phyloP scores from a whole-genome alignment of 1,140 invertebrate genomes.

The Megathymus violae region DNA sequence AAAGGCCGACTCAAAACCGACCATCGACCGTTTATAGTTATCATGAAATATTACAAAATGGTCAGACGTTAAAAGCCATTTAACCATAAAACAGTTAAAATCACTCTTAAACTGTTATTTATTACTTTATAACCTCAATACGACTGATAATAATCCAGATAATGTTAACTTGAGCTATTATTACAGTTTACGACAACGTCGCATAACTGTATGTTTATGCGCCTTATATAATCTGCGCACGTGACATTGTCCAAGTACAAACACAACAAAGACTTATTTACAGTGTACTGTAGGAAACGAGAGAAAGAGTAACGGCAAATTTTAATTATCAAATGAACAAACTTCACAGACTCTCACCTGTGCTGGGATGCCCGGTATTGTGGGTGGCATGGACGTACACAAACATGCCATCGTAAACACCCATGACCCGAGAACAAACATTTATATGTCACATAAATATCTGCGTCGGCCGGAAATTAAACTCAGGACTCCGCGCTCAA shows the following conservation, averaged over 20 bases:
- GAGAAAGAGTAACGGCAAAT: no score
- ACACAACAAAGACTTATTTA: no score
- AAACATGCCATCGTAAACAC: no score
- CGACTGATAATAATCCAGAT: slow-evolving; percentile 23
- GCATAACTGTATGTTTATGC: slow-evolving; percentile 9
- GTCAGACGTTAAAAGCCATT: slow-evolving; percentile 13
- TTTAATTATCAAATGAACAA: no score
- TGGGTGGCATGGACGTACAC: no score
- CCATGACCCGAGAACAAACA: no score
- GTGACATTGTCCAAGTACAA: not conserved
- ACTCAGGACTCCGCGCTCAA: no score
- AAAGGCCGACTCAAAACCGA: not conserved
- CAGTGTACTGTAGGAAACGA: no score
- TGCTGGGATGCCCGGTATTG: no score
- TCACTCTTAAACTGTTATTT: slow-evolving; percentile 28
- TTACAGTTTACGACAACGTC: slow-evolving; percentile 19
- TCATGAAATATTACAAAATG: slow-evolving; percentile 16
- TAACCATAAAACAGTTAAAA: slow-evolving; percentile 32
- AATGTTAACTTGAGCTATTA: slow-evolving; percentile 20
- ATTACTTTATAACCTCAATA: slow-evolving; percentile 26
- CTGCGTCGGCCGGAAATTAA: no score
- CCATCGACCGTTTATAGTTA: not conserved
- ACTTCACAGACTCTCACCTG: no score
- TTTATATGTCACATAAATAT: no score
- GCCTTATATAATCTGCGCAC: not conserved